Evolutionary conservation across 1,140 invertebrate species (phyloP), one percentile per base, ranked within the genome.

Genomic region (Tetraneura akinire): DNA sequence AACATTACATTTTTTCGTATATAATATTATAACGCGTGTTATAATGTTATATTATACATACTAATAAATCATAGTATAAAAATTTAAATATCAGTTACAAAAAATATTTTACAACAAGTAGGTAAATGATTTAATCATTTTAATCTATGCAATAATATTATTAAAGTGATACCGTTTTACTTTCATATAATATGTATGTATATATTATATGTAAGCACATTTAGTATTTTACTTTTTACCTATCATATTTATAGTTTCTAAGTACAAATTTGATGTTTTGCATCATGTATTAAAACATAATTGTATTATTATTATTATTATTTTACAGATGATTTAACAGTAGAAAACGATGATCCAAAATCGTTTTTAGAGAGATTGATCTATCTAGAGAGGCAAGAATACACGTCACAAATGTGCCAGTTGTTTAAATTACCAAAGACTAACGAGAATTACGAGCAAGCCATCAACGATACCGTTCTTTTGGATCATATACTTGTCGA

Each of bases 401-500:
- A 82, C 37, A 42, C 83, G 45, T 82, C 82, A 66, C 80, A 82
- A 74, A 81, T 84, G 60, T 84, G 83, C 80, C 66, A 57, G 29
- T 45, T 71, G 1, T 80, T 81, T 42, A 47, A 26, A 23, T 53
- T 51, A 37, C 62, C 68, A 51, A 70, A 81, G 3, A 14, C 47
- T 0, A 45, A 71, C 16, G 68, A 71, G 5, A 18, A 71, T 14
- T 71, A 71, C 23, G 78, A 78, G 45, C 64, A 66, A n/a, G 64
- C 83, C 13, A 47, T 81, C 13, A 73, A 82, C 23, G 81, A 84
- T 32, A 82, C 66, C 47, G 81, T 84, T 60, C 78, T 84, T 32
- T 80, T 92, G 82, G 88, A 90, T 83, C 93, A 94, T 85, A 89
- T 95, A 85, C 87, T 95, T 80, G 90, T 95, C 21, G 92, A 96